Conservation (phyloP, 1,140 invertebrate species). For the Drosophila hydei region DNA sequence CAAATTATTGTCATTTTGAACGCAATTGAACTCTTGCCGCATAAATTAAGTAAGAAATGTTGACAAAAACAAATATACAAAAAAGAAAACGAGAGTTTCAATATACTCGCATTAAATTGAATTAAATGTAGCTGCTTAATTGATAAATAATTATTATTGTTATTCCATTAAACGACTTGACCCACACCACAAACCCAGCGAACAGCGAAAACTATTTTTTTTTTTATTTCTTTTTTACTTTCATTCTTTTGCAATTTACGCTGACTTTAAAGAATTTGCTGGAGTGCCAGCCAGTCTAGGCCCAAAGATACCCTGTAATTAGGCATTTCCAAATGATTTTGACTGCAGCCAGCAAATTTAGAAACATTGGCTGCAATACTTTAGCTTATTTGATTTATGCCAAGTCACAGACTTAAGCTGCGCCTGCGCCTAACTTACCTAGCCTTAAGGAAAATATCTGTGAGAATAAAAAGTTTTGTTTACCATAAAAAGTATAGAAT, state of each 20-base stretch:
- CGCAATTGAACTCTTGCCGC: slow-evolving; percentile 76
- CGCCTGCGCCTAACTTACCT: too few species aligned
- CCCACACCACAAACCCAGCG: slow-evolving; percentile 2
- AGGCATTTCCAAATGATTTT: too few species aligned
- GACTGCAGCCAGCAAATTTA: too few species aligned
- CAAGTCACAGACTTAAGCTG: too few species aligned
- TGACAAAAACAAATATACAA: slow-evolving; percentile 8
- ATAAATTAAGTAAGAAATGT: slow-evolving; percentile 57
- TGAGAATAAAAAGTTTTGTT: too few species aligned
- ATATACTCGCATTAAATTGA: slow-evolving; percentile 49
- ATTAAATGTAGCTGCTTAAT: slow-evolving; percentile 69
- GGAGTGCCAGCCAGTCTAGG: too few species aligned
- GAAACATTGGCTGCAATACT: too few species aligned
- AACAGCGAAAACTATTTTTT: background rate
- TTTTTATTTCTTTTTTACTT: background rate
- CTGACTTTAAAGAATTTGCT: background rate
- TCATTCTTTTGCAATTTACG: background rate
- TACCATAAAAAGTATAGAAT: too few species aligned
- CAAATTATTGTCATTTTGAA: slow-evolving; percentile 78
- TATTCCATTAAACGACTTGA: slow-evolving; percentile 61
- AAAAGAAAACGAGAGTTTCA: slow-evolving; percentile 4
- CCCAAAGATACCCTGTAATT: too few species aligned
- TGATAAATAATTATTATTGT: slow-evolving; percentile 76
- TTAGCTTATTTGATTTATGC: too few species aligned
- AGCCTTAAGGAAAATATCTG: too few species aligned